A percentile compares a stretch with the other conserved stretches of the same genome.
phyloP scores from a whole-genome alignment of 1,140 invertebrate genomes.

The Centruroides vittatus region DNA sequence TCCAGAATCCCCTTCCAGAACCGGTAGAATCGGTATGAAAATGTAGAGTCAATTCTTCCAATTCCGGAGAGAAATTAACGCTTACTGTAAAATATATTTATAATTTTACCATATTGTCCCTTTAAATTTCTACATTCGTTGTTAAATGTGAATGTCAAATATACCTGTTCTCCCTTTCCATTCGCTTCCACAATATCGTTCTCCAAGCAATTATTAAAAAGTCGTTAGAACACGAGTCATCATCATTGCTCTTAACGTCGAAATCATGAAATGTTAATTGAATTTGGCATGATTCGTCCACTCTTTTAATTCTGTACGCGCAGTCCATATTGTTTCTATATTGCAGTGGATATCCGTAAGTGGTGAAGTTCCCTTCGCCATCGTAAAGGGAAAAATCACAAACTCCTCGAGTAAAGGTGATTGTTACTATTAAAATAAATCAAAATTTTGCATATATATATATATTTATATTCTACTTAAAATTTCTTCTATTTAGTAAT shows the following conservation, averaged over 20 bases:
- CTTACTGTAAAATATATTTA: constrained; percentile 10
- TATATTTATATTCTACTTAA: too few species aligned
- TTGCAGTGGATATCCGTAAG: constrained; percentile 15
- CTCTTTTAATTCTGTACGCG: constrained; percentile 15
- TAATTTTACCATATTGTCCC: too few species aligned
- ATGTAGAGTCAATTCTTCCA: constrained; percentile 13
- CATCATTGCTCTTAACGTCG: constrained; percentile 3
- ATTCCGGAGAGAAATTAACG: constrained; percentile 10
- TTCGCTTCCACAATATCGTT: constrained; percentile 11
- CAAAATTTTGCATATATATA: too few species aligned
- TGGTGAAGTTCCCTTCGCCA: constrained; percentile 19
- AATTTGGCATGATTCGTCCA: constrained; percentile 14
- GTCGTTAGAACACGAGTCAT: constrained; percentile 11
- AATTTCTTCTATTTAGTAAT: too few species aligned
- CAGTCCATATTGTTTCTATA: constrained; percentile 17
- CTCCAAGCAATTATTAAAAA: constrained; percentile 10
- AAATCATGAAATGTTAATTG: constrained; percentile 19
- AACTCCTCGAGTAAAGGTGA: background rate
- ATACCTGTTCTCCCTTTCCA: background rate
- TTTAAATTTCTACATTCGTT: too few species aligned
- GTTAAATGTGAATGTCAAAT: too few species aligned
- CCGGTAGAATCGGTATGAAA: constrained; percentile 11
- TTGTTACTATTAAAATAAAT: too few species aligned
- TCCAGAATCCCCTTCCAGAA: constrained; percentile 18
- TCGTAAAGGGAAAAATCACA: constrained; percentile 20